phyloP scores from a whole-genome alignment of 1,140 invertebrate genomes.

The Asobara japonica region DNA sequence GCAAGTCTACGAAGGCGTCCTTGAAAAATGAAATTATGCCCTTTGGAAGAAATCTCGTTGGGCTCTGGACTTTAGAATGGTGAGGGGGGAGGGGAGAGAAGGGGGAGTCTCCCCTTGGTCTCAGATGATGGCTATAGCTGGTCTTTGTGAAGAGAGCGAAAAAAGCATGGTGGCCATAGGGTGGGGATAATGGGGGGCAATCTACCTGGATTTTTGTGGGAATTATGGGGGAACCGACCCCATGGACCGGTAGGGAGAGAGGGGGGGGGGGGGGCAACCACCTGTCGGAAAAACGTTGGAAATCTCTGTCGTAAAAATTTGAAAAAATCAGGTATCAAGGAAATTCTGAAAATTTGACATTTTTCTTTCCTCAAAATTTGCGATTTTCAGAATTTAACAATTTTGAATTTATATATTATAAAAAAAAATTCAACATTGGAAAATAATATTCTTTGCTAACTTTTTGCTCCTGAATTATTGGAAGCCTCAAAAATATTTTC shows the following conservation, averaged over 20 bases:
- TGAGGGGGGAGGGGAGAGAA: neutral
- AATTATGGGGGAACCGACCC: conserved; percentile 49
- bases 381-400: too few relatives aligned
- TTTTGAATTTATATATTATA: too few relatives aligned
- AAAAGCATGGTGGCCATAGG: conserved; percentile 24
- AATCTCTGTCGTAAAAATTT: too few relatives aligned
- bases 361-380: too few relatives aligned
- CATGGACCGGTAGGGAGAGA: neutral
- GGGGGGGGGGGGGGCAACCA: conserved; percentile 35
- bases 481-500: too few relatives aligned
- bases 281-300: conserved; percentile 38
- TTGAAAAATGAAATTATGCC: conserved; percentile 68
- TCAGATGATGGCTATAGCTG: conserved; percentile 22
- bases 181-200: conserved; percentile 61
- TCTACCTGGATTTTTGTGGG: conserved; percentile 63
- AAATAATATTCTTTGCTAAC: too few relatives aligned
- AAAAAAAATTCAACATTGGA: too few relatives aligned
- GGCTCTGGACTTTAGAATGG: conserved; percentile 3
- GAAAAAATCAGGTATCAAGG: too few relatives aligned
- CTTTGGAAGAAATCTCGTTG: conserved; percentile 66
- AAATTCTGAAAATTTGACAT: too few relatives aligned
- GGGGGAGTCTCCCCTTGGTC: conserved; percentile 2
- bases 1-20: conserved; percentile 59
- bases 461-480: too few relatives aligned
- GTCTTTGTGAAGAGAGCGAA: conserved; percentile 1